A percentile compares a stretch with the other conserved stretches of the same genome.
phyloP scores from a whole-genome alignment of 2,888 invertebrate species.

The Dynastes maya region DNA sequence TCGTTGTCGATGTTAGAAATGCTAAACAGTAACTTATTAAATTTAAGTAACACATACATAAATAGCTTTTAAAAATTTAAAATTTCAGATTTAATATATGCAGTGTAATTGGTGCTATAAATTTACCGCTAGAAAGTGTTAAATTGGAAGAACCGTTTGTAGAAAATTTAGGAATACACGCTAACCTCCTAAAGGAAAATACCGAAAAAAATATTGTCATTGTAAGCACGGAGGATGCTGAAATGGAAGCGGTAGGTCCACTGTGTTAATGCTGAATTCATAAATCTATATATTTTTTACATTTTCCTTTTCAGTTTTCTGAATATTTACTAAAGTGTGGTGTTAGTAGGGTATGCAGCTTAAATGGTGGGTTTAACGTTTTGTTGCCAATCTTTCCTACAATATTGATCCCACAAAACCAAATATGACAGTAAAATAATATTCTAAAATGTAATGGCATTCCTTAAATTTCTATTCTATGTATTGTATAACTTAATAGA shows the following conservation, averaged over 20 bases:
- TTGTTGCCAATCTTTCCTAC: conserved; percentile 80
- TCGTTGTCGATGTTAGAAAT: conserved; percentile 81
- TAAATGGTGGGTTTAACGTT: conserved; percentile 91
- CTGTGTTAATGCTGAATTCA: conserved; percentile 29
- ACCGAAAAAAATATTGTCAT: conserved; percentile 82
- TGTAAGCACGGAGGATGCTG: conserved; percentile 85
- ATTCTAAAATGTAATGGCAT: not conserved
- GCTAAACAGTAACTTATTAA: conserved; percentile 73
- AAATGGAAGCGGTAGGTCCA: conserved; percentile 79
- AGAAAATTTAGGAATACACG: conserved; percentile 79
- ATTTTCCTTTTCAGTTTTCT: conserved; percentile 80
- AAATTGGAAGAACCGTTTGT: conserved; percentile 80
- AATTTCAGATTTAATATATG: conserved; percentile 83
- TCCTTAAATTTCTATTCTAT: no score
- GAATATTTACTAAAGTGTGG: conserved; percentile 86
- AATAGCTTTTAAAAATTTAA: not conserved
- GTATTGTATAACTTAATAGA: no score
- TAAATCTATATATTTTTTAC: not conserved
- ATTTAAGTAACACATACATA: conserved; percentile 57
- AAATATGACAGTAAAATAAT: conserved; percentile 10
- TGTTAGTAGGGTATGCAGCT: conserved; percentile 85
- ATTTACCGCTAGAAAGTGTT: conserved; percentile 90
- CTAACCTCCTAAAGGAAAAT: conserved; percentile 76
- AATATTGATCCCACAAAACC: conserved; percentile 65
- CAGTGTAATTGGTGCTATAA: conserved; percentile 86